Evolutionary conservation across 2,113 vertebrate genomes (phyloP).

Genomic region (Oreochromis tanganicae): DNA sequence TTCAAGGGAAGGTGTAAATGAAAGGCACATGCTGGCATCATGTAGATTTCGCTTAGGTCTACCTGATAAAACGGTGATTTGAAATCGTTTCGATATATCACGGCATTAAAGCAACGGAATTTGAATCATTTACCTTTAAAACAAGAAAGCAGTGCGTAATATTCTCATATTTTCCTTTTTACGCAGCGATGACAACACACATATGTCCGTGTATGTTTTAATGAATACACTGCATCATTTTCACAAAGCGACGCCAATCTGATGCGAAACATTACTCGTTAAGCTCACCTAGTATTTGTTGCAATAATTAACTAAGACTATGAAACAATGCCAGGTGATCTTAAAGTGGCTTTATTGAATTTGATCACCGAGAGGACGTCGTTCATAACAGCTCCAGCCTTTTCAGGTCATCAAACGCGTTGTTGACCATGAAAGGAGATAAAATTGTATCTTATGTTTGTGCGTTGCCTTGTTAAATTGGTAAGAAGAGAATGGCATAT

Average conservation of each 20-base stretch:
- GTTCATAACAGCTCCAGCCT: conserved; percentile 13
- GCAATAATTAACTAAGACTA: not conserved
- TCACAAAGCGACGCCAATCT: not conserved
- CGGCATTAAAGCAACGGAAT: not conserved
- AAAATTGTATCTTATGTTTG: conserved; percentile 6
- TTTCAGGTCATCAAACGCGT: conserved; percentile 33
- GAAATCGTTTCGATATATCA: not conserved
- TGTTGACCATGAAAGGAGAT: conserved; percentile 22
- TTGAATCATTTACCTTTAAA: not conserved
- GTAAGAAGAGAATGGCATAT: not conserved
- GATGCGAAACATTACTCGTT: not conserved
- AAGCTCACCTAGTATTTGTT: not conserved
- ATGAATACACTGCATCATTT: not conserved
- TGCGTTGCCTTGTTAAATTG: conserved; percentile 22
- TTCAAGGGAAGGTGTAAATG: not conserved
- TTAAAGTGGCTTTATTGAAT: conserved; percentile 4
- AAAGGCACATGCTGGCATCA: not conserved
- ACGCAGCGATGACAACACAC: not conserved
- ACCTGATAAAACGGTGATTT: not conserved
- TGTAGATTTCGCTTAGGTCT: not conserved
- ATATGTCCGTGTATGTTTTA: not conserved
- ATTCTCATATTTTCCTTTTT: not conserved
- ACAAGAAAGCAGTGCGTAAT: not conserved
- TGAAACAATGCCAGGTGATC: not conserved
- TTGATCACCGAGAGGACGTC: conserved; percentile 2